These are phyloP conservation scores for Trachurus trachurus DNA, from an alignment of 2,797 vertebrate genomes.

Conservation along the genomic window DNA sequence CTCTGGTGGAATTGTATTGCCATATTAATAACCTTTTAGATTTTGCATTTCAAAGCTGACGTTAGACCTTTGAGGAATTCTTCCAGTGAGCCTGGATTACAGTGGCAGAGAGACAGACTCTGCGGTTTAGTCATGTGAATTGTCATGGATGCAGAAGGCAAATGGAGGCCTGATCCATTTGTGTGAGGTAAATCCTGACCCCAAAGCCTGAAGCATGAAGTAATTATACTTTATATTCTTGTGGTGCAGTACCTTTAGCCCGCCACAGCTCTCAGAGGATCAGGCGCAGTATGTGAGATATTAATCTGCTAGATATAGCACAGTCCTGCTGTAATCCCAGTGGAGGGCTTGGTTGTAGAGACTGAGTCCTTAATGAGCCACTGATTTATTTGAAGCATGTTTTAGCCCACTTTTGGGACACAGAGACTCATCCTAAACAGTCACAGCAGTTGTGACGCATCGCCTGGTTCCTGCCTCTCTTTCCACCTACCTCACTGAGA, in stretches of 20 bases:
- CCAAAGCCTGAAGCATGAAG: conserved; percentile 46
- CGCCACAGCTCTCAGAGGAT: conserved; percentile 47
- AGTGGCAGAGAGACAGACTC: neutral
- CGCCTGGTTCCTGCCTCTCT: conserved; percentile 36
- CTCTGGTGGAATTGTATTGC: conserved; percentile 39
- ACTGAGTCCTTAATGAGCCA: conserved; percentile 69
- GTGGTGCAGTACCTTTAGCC: conserved; percentile 46
- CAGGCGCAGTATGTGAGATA: conserved; percentile 54
- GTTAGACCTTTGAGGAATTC: conserved; percentile 49
- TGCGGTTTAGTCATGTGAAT: conserved; percentile 36
- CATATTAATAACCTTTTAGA: conserved; percentile 48
- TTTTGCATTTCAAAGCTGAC: conserved; percentile 55
- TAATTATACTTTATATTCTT: conserved; percentile 63
- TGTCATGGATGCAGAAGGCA: conserved; percentile 13
- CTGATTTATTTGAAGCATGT: conserved; percentile 79
- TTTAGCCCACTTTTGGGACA: conserved; percentile 73
- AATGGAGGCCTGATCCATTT: conserved; percentile 37
- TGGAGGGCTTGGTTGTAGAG: conserved; percentile 49
- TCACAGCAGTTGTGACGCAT: conserved; percentile 58
- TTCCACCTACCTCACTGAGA: conserved; percentile 39
- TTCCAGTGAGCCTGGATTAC: conserved; percentile 32
- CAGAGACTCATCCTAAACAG: conserved; percentile 56
- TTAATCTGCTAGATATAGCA: conserved; percentile 45
- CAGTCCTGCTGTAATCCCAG: conserved; percentile 54
- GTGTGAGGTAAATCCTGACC: conserved; percentile 43